A percentile compares a stretch with the other conserved stretches of the same genome.
These are phyloP conservation scores for Scaeva pyrastri DNA, from an alignment of 2,888 invertebrate genomes.

Conservation along the genomic window DNA sequence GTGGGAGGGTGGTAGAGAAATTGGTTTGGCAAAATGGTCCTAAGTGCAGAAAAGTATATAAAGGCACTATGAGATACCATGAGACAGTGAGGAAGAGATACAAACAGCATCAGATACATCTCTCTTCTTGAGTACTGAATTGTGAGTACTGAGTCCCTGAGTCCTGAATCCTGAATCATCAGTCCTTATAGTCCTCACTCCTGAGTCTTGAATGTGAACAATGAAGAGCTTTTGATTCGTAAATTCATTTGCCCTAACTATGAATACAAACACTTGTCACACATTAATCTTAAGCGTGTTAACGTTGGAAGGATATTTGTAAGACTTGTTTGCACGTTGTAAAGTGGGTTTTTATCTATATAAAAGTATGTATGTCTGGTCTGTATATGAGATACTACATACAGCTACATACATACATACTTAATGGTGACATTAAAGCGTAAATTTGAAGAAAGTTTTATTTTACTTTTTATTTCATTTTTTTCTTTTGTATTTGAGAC, in stretches of 20 bases:
- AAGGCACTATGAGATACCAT: background rate
- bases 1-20: background rate
- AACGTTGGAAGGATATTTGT: slow-evolving; percentile 60
- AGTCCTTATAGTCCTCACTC: too few relatives aligned
- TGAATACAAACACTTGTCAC: slow-evolving; percentile 66
- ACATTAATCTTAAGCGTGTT: slow-evolving; percentile 71
- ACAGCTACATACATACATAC: background rate
- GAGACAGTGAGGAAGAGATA: background rate
- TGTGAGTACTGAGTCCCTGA: background rate
- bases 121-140: background rate
- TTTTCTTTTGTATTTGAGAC: background rate
- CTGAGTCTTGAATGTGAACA: slow-evolving; percentile 17
- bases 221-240: slow-evolving; percentile 62
- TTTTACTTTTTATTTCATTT: background rate
- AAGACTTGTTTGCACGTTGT: slow-evolving; percentile 70
- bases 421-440: background rate
- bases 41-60: slow-evolving; percentile 3
- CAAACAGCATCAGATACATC: slow-evolving; percentile 14
- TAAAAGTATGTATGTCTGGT: background rate
- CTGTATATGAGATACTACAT: background rate
- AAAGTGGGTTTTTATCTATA: slow-evolving; percentile 37
- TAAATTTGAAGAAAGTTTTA: background rate
- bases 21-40: slow-evolving; percentile 10
- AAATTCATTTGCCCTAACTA: slow-evolving; percentile 61
- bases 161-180: background rate